A percentile compares a stretch with the other conserved stretches of the same genome.
These are phyloP conservation scores for Aricia agestis DNA, from an alignment of 1,140 invertebrate genomes.

Conservation along the genomic window DNA sequence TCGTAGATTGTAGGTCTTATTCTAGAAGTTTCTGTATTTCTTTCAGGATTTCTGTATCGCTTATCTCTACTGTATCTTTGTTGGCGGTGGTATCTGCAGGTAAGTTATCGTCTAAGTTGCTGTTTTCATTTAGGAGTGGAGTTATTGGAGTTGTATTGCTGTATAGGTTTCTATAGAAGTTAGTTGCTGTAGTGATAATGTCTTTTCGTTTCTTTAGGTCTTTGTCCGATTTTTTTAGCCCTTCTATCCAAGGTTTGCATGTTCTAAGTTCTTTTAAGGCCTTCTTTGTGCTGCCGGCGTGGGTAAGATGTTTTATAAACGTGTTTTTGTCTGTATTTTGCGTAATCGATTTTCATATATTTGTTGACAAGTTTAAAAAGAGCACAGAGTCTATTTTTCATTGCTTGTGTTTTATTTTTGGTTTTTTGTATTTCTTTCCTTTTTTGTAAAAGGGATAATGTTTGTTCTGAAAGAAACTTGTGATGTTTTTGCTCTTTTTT, in stretches of 20 bases:
- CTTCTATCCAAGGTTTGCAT: conserved; percentile 22
- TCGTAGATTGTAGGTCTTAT: conserved; percentile 2
- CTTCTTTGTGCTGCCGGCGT: conserved; percentile 16
- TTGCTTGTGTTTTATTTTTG: conserved; percentile 13
- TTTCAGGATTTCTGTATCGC: too few relatives aligned
- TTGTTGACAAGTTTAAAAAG: conserved; percentile 22
- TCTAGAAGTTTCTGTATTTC: background rate
- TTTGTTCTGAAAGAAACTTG: conserved; percentile 14
- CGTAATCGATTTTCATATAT: background rate
- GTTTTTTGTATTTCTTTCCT: conserved; percentile 18
- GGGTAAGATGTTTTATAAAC: conserved; percentile 13
- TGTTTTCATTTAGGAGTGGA: too few relatives aligned
- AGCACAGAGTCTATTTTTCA: conserved; percentile 20
- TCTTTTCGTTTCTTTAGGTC: conserved; percentile 15
- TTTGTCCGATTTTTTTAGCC: background rate
- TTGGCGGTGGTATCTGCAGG: too few relatives aligned
- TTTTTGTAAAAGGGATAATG: conserved; percentile 13
- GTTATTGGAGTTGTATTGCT: background rate
- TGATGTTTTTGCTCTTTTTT: background rate
- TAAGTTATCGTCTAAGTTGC: too few relatives aligned
- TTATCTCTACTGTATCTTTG: too few relatives aligned
- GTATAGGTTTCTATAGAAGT: conserved; percentile 17
- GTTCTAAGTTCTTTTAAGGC: conserved; percentile 19
- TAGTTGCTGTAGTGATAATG: conserved; percentile 16
- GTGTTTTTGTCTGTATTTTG: conserved; percentile 2